These are phyloP conservation scores for Ctenochaetus hawaiiensis DNA, from an alignment of 2,797 vertebrate species.

Conservation along the genomic window DNA sequence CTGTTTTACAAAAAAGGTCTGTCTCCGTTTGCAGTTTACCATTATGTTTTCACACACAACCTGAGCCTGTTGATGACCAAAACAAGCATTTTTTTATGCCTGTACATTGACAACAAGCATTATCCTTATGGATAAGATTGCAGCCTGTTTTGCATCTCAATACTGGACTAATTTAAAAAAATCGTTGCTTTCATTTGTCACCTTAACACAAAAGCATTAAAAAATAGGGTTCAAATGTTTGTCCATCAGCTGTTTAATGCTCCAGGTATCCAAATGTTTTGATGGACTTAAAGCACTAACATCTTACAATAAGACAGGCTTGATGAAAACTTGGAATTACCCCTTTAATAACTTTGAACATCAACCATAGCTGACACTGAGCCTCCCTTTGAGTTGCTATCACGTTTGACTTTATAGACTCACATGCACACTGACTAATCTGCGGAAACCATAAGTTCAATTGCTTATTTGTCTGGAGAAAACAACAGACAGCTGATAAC, in stretches of 20 bases:
- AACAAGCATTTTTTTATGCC: no score
- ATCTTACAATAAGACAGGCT: conserved; percentile 13
- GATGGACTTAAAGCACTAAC: conserved; percentile 44
- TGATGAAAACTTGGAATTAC: conserved; percentile 36
- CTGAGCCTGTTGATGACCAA: no score
- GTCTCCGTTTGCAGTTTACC: no score
- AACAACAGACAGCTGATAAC: conserved; percentile 27
- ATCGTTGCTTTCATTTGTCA: no score
- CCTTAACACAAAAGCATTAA: no score
- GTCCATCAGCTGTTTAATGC: conserved; percentile 7
- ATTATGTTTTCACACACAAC: no score
- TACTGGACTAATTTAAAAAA: no score
- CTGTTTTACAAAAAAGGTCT: no score
- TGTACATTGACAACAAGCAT: no score
- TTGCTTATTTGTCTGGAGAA: conserved; percentile 18
- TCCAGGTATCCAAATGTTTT: conserved; percentile 22
- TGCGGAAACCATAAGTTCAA: background rate
- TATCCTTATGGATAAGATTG: no score
- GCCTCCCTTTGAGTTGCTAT: conserved; percentile 40
- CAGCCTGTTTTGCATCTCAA: no score
- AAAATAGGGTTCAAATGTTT: no score
- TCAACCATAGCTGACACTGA: conserved; percentile 34
- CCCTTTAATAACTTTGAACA: conserved; percentile 60
- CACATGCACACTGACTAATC: conserved; percentile 27
- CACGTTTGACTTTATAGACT: conserved; percentile 25